phyloP scores from a whole-genome alignment of 92 coral and sea anemone species.

The Ricordea florida region DNA sequence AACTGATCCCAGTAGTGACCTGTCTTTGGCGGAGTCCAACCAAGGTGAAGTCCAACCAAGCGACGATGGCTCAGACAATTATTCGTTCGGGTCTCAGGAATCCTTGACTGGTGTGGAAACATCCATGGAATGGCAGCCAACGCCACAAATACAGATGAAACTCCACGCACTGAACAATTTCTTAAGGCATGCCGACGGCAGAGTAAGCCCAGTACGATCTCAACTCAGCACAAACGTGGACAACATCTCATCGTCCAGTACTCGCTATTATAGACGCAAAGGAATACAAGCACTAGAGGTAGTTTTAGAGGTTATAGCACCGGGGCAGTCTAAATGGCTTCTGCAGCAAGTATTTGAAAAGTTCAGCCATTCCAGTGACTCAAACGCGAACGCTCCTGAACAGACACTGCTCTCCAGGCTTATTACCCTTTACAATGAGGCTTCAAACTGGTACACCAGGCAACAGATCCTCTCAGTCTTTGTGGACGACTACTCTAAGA shows the following conservation, averaged over 20 bases:
- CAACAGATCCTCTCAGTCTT: slow-evolving; percentile 36
- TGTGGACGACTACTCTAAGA: slow-evolving; percentile 32
- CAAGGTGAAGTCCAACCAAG: background rate
- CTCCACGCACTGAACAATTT: slow-evolving; percentile 11
- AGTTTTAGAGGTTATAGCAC: slow-evolving; percentile 12
- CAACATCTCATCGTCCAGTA: slow-evolving; percentile 14
- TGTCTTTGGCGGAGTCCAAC: too few relatives aligned
- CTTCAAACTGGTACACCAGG: slow-evolving; percentile 12
- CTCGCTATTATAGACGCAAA: slow-evolving; percentile 21
- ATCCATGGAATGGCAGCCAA: slow-evolving; percentile 43
- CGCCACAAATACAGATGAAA: slow-evolving; percentile 38
- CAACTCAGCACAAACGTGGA: slow-evolving; percentile 8
- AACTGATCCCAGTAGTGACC: too few relatives aligned
- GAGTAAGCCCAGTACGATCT: slow-evolving; percentile 22
- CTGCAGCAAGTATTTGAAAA: slow-evolving; percentile 19
- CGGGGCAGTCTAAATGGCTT: slow-evolving; percentile 34
- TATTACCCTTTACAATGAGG: slow-evolving; percentile 2
- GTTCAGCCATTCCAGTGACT: slow-evolving; percentile 10
- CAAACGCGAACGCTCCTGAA: slow-evolving; percentile 2
- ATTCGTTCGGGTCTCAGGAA: slow-evolving; percentile 1
- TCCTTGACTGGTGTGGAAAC: slow-evolving; percentile 2
- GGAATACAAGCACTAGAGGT: slow-evolving; percentile 24
- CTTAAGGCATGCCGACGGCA: slow-evolving; percentile 9
- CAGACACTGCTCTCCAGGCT: slow-evolving; percentile 11
- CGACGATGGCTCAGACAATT: background rate